phyloP scores from a whole-genome alignment of 92 coral and sea anemone genomes.

The Anthopleura xanthogrammica region DNA sequence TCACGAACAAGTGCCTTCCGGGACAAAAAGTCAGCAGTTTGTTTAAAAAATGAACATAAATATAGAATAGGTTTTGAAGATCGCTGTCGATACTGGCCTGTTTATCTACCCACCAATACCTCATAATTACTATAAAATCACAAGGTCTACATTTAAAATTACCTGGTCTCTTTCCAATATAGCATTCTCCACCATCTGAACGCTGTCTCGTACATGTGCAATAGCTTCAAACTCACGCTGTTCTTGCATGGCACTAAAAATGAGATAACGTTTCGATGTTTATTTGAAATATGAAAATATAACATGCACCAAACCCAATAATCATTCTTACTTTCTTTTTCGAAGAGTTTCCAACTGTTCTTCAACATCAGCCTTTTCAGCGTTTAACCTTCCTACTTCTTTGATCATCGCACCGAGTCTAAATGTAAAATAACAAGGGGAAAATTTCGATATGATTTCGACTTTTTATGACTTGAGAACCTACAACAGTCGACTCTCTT shows the following conservation, averaged over 20 bases:
- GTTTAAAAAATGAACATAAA: not conserved
- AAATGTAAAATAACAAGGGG: not conserved
- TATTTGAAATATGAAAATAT: not conserved
- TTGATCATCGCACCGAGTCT: conserved; percentile 78
- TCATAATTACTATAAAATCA: not conserved
- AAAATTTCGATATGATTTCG: no score
- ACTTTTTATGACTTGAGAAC: no score
- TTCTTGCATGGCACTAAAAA: conserved; percentile 76
- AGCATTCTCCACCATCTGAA: conserved; percentile 97
- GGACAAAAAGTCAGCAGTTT: not conserved
- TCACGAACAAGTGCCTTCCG: conserved; percentile 86
- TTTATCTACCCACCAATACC: no score
- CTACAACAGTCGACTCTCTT: no score
- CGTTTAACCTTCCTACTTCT: conserved; percentile 69
- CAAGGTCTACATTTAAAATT: not conserved
- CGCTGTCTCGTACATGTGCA: conserved; percentile 92
- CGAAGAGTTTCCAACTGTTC: conserved; percentile 72
- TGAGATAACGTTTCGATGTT: no score
- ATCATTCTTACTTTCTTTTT: conserved; percentile 65
- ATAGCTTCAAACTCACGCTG: conserved; percentile 94
- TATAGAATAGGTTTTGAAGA: no score
- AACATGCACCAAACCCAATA: not conserved
- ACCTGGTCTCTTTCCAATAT: conserved; percentile 98
- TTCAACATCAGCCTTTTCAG: conserved; percentile 79
- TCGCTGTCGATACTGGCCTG: no score